Conservation (phyloP, 2,888 invertebrate genomes). For the Orchesellides sinensis region DNA sequence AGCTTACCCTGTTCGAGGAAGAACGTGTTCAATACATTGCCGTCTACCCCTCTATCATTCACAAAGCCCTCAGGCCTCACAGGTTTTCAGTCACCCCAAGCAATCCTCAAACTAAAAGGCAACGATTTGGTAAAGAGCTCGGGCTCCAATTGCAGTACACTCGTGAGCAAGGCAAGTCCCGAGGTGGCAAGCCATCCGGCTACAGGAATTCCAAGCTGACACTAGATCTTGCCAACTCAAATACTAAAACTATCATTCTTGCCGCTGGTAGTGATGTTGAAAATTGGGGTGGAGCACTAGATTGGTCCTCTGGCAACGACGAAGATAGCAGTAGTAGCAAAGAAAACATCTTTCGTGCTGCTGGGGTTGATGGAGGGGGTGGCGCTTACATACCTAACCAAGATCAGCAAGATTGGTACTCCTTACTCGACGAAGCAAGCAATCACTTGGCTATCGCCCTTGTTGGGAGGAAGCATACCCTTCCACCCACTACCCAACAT, state of each 20-base stretch:
- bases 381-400: not conserved
- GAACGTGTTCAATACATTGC: conserved; percentile 57
- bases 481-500: conserved; percentile 25
- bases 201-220: conserved; percentile 15
- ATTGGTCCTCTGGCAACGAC: too few species aligned
- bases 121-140: conserved; percentile 26
- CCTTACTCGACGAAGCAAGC: too few species aligned
- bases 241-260: conserved; percentile 39
- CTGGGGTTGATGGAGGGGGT: not conserved
- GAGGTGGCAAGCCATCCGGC: conserved; percentile 11
- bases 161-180: conserved; percentile 38
- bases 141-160: conserved; percentile 29
- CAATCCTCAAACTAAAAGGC: conserved; percentile 29
- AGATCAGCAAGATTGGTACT: too few species aligned
- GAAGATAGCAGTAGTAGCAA: not conserved
- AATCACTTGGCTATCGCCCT: conserved; percentile 20
- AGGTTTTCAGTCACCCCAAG: conserved; percentile 20
- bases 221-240: conserved; percentile 38
- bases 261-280: conserved; percentile 29
- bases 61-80: conserved; percentile 31
- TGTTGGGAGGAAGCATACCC: conserved; percentile 28
- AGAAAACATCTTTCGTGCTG: not conserved
- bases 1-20: conserved; percentile 37
- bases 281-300: too few species aligned
- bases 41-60: conserved; percentile 30